Evolutionary conservation across 2,797 vertebrate genomes (phyloP).

Genomic region (Semotilus atromaculatus): DNA sequence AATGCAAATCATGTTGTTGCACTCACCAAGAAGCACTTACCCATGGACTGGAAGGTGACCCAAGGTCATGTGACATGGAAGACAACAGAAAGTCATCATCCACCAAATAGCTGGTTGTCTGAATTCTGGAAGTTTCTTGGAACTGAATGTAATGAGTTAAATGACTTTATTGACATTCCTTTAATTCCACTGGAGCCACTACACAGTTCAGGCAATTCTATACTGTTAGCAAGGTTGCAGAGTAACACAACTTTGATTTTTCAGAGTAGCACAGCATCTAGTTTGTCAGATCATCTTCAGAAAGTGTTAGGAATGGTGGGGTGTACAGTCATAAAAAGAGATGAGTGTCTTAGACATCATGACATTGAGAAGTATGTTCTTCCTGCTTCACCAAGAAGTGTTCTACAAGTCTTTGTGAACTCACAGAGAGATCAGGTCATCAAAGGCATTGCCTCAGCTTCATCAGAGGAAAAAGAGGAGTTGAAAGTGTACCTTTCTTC

Average conservation of each 20-base stretch:
- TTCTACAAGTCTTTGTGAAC: constrained; percentile 75
- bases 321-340: constrained; percentile 76
- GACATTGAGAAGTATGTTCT: constrained; percentile 79
- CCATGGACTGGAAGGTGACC: constrained; percentile 73
- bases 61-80: constrained; percentile 73
- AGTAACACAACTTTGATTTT: constrained; percentile 77
- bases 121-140: constrained; percentile 84
- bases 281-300: constrained; percentile 72
- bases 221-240: constrained; percentile 74
- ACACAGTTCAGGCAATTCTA: constrained; percentile 42
- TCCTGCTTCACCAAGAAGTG: constrained; percentile 75
- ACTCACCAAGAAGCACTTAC: constrained; percentile 72
- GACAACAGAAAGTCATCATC: constrained; percentile 66
- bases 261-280: constrained; percentile 67
- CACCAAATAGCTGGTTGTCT: constrained; percentile 80
- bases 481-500: constrained; percentile 77
- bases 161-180: constrained; percentile 75
- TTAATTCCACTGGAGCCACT: constrained; percentile 77
- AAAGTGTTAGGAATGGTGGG: constrained; percentile 75
- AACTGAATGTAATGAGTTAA: constrained; percentile 69
- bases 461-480: constrained; percentile 59
- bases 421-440: constrained; percentile 63
- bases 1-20: constrained; percentile 66
- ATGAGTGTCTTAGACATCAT: constrained; percentile 76
- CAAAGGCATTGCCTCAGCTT: constrained; percentile 57